These are phyloP conservation scores for Catamblyrhynchus diadema DNA, from an alignment of 2,797 vertebrate genomes.

Conservation along the genomic window DNA sequence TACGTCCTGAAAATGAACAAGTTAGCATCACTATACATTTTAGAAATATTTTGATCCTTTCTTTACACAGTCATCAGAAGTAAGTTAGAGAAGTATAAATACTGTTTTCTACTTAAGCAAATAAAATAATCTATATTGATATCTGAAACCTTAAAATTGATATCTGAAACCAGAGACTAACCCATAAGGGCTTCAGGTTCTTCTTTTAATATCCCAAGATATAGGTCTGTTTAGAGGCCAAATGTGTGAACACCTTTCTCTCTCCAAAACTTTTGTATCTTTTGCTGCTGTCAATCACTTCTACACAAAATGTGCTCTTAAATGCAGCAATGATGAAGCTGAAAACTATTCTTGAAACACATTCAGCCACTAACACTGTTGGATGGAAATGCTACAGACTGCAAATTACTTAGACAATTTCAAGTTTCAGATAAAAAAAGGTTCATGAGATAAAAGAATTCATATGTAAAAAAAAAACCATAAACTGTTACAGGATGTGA, in stretches of 20 bases:
- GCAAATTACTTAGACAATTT: background rate
- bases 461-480: background rate
- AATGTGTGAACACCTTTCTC: background rate
- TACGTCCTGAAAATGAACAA: background rate
- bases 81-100: background rate
- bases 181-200: background rate
- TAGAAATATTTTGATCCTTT: background rate
- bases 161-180: background rate
- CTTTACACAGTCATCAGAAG: background rate
- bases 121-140: background rate
- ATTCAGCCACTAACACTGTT: background rate
- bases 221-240: background rate
- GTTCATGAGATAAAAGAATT: accelerated
- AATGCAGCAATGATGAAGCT: background rate
- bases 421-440: background rate
- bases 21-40: background rate
- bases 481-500: background rate
- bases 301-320: background rate
- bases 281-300: background rate
- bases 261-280: background rate
- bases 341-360: background rate
- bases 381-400: background rate
- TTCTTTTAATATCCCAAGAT: background rate
- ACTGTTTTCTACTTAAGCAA: background rate
- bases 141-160: background rate